Base-by-base conservation (phyloP, 64 coral and sea anemone genomes). In the Cladopsammia gracilis region DNA sequence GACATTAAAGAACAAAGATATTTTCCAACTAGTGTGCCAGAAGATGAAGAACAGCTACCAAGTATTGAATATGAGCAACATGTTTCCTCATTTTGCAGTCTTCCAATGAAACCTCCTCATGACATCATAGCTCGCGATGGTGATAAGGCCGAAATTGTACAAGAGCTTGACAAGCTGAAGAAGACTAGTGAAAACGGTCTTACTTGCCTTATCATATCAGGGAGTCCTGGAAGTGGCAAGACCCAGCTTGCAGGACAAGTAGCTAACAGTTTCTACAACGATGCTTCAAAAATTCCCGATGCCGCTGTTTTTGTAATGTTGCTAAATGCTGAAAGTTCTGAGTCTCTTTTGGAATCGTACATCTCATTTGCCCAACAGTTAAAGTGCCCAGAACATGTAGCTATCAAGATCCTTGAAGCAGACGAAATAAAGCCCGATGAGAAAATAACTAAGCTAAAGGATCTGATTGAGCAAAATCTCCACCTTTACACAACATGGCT, bases 241-340 rank as follows among this genome's bases (percentile, higher is more conserved):
- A 58, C 70, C 15, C 86, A 75, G 48, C 52, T 88, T n/a, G 86
- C 86, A 22, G 15, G 86, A n/a, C 46, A 56, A 75, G 53, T 88
- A 18, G 87, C 51, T 0, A 4, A 65, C 15, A 12, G 60, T 3
- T 56, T 62, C 20, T 58, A 78, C 25, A 56, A 60, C 15, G 42
- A 47, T 3, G 8, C 47, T 4, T 48, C 16, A 0, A 11, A 10
- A 4, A 3, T 0, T 0, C 25, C 22, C 45, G 20, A 20, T 46
- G 19, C 70, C 1, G 7, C n/a, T 1, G 26, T 34, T 14, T 77
- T 89, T 77, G 72, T 89, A 4, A 78, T 49, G 56, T 76, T 70
- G 11, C 5, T 89, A 24, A 66, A 89, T 54, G 72, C 71, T 12
- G 60, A 65, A 59, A 89, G 5, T 13, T 10, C 0, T 14, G 73